Percentiles rank a stretch among this genome's conserved stretches.
These are phyloP conservation scores for Poeciliopsis presidionis DNA, from an alignment of 2,797 vertebrate species.

Conservation along the genomic window DNA sequence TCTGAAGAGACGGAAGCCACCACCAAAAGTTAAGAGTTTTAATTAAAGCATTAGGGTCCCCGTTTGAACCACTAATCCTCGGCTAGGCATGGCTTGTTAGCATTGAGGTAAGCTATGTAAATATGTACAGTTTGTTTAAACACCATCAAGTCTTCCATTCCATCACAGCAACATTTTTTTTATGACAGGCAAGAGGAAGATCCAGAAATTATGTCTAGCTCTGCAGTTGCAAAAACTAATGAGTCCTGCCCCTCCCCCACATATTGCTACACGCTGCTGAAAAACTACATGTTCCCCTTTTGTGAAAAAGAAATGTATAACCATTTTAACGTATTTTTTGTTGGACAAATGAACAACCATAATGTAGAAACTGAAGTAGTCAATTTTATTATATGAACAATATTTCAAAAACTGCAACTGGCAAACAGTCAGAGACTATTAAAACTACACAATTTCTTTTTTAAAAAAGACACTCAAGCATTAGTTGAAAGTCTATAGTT, in stretches of 20 bases:
- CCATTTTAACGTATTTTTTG: not conserved
- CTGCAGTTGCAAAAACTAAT: not conserved
- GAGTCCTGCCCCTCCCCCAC: not conserved
- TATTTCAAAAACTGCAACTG: not conserved
- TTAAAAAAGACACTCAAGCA: no score
- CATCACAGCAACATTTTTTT: not conserved
- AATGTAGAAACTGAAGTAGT: not conserved
- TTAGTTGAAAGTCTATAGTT: no score
- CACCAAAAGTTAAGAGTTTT: constrained; percentile 13
- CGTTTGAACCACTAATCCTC: constrained; percentile 28
- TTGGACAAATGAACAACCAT: not conserved
- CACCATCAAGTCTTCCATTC: not conserved
- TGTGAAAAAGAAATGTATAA: not conserved
- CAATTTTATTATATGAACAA: not conserved
- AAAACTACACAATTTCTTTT: no score
- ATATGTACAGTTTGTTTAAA: not conserved
- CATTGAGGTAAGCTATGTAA: not conserved
- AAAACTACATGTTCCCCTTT: not conserved
- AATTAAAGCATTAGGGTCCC: constrained; percentile 11
- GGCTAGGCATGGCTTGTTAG: not conserved
- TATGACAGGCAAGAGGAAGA: not conserved
- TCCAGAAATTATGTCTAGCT: not conserved
- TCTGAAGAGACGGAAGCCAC: constrained; percentile 76
- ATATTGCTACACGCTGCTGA: not conserved
- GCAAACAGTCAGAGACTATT: not conserved